Evolutionary conservation across 2,888 invertebrate genomes (phyloP), one percentile per base, ranked within the genome.

Genomic region (Leptura quadrifasciata): DNA sequence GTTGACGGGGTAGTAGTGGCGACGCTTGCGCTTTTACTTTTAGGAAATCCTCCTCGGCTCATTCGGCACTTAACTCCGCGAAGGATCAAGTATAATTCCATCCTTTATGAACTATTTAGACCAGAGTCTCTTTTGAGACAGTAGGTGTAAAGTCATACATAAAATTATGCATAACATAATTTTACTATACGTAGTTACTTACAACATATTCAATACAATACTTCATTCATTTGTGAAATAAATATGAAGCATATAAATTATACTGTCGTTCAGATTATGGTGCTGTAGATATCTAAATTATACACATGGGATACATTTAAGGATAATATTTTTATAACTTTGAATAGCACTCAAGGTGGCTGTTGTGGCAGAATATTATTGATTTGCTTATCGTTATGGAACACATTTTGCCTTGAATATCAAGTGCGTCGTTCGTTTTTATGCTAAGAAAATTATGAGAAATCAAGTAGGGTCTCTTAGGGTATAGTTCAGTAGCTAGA

Each of bases 11-110:
- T 61, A 31, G 61, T 47, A 52, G 74, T 63, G 60, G 24, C 58
- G 76, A 81, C 82, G 82, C 82, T 76, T 81, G 82, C 82, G 82
- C 81, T 78, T 69, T 79, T 72, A 10, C 47, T 15, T 61, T 52
- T 57, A 69, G 69, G 35, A 69, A 69, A 47, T 39, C 61, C 61
- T 27, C 47, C 52, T 24, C 12, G 61, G 52, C 52, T 71, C 52
- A 21, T 35, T 47, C 27, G 61, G 17, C 61, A 61, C 69, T 69
- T 69, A 31, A 69, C 58, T 58, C 15, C 24, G 52, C 27, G 52
- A 39, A 65, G 47, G 60, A 71, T 71, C 69, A 61, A 61, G 60
- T 61, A 71, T 71, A 61, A 58, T 21, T 20, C 71, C 35, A 47
- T 24, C 58, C 31, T 58, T 24, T 35, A 21, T 35, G 47, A 31